Evolutionary conservation across 2,888 invertebrate species (phyloP), one percentile per base, ranked within the genome.

Genomic region (Rhagium mordax): DNA sequence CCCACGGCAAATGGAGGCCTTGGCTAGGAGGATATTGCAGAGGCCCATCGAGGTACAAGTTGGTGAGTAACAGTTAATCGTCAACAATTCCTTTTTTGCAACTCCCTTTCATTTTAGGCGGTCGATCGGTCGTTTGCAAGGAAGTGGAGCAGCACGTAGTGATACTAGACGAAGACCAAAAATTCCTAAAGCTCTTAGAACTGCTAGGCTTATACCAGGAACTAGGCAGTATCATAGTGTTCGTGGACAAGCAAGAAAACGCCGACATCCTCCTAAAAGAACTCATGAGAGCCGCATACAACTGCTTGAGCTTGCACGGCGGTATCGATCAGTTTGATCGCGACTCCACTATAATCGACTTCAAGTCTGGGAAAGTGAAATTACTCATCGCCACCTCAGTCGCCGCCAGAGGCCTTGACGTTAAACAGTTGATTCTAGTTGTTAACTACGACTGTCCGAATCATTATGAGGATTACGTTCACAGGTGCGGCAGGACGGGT

Each of bases 401-500:
- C 1, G 99, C 99, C 3, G 99, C 99, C 0, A 90, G 99, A 70
- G 99, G 99, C 0, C 89, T 99, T n/a, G 99, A 99, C 87, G 99
- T 99, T 0, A 99, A 99, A 86, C 97, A 99, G 82, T 91, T 99
- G 67, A 98, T 98, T 83, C 89, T 99, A 29, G 99, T 99, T 1
- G 95, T 99, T 13, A 99, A 99, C 89, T 99, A 98, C 87, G 99
- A 99, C 88, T 98, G 98, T 84, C 99, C 99, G 0, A 99, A 99
- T 88, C 99, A 99, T 88, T 99, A 99, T 85, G 99, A 99, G 88
- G 99, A 99, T 88, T 99, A 99, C 87, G 99, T 99, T 18, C 99
- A 99, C 87, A 93, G 99, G 85, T 98, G 98, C 88, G 98, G 96
- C 0, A 91, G 96, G 71, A 96, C 96, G 0, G 96, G 96, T 0